Percentiles rank a stretch among this genome's conserved stretches.
Evolutionary conservation across 2,113 vertebrate genomes (phyloP).

Genomic region (Cepphus grylle): DNA sequence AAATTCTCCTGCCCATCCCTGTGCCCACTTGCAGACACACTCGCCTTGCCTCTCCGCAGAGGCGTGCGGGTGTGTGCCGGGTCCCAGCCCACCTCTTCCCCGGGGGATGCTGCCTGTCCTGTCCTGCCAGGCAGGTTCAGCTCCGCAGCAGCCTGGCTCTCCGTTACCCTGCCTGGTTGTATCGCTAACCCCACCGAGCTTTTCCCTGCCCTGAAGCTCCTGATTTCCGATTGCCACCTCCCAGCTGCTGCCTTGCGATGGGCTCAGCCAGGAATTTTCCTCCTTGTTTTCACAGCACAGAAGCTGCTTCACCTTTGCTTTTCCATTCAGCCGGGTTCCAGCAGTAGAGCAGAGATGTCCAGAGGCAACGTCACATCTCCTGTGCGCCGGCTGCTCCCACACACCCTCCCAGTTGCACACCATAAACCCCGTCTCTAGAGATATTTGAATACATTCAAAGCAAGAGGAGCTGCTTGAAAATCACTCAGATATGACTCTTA

Average conservation of each 20-base stretch:
- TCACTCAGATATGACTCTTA: neutral
- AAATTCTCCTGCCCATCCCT: neutral
- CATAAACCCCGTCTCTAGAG: neutral
- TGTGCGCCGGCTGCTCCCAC: rapidly evolving
- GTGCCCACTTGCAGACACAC: no score
- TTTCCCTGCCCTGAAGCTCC: neutral
- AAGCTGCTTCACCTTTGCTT: neutral
- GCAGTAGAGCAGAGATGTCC: neutral
- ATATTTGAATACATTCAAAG: neutral
- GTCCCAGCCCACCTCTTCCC: neutral
- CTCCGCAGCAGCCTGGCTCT: neutral
- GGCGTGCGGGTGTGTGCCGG: no score
- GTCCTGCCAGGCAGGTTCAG: neutral
- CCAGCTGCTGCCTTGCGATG: neutral
- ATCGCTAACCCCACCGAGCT: neutral
- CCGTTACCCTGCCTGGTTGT: neutral
- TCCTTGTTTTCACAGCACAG: neutral
- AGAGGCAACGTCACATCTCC: neutral
- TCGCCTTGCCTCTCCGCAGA: neutral
- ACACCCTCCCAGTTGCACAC: neutral
- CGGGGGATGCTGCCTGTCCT: neutral
- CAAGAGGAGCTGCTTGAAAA: neutral
- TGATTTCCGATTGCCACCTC: neutral
- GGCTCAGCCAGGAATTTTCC: neutral
- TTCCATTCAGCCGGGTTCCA: neutral